Conservation (phyloP, 1,140 invertebrate species). For the Apolygus lucorum region DNA sequence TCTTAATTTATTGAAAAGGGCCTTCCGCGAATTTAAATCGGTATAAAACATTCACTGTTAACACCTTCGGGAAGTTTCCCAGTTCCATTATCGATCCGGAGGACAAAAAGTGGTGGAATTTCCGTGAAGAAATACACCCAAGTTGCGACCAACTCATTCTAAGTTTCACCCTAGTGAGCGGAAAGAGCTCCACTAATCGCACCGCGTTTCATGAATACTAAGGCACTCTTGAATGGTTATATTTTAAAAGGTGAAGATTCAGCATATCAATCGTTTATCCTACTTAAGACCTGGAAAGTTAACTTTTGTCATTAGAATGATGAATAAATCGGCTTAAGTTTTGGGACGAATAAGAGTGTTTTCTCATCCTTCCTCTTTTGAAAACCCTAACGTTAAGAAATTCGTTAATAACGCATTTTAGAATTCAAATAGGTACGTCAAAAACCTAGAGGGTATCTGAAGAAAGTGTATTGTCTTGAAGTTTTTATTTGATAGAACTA, state of each 20-base stretch:
- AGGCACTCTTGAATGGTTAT: neutral
- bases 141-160: neutral
- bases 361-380: too few relatives aligned
- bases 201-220: slow-evolving; percentile 1
- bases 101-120: neutral
- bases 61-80: neutral
- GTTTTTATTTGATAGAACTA: too few relatives aligned
- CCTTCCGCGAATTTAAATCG: too few relatives aligned
- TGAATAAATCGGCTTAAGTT: slow-evolving; percentile 3
- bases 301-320: slow-evolving; percentile 17
- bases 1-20: too few relatives aligned
- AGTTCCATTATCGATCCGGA: neutral
- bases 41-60: too few relatives aligned
- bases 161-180: neutral
- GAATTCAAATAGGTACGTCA: too few relatives aligned
- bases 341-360: too few relatives aligned
- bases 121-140: slow-evolving; percentile 1
- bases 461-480: too few relatives aligned
- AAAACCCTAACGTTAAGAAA: too few relatives aligned
- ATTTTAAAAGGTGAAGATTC: slow-evolving; percentile 15
- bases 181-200: slow-evolving; percentile 9
- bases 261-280: slow-evolving; percentile 13
- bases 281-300: neutral
- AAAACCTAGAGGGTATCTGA: too few relatives aligned
- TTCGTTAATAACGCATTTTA: too few relatives aligned